phyloP scores from a whole-genome alignment of 2,888 invertebrate species.

The Microctonus brassicae region DNA sequence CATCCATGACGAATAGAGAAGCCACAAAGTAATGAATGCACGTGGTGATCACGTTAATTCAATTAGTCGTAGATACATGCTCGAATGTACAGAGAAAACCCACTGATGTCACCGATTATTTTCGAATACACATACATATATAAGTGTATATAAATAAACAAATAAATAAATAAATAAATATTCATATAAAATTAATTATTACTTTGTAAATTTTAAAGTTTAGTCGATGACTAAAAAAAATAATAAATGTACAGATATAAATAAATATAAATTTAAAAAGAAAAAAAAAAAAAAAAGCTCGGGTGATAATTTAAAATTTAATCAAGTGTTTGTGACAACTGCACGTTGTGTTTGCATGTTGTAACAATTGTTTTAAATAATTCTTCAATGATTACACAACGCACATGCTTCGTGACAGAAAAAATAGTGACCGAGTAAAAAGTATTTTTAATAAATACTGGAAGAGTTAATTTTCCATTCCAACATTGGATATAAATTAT shows the following conservation, averaged over 20 bases:
- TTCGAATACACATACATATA: background rate
- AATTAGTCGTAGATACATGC: constrained; percentile 28
- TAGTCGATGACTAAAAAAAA: background rate
- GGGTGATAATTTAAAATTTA: too few species aligned
- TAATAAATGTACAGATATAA: too few species aligned
- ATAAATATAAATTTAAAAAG: too few species aligned
- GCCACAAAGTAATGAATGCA: constrained; percentile 10
- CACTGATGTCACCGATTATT: constrained; percentile 4
- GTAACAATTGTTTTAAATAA: too few species aligned
- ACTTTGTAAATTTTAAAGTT: background rate
- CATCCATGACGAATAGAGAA: background rate
- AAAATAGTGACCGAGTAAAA: background rate
- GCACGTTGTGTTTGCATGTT: too few species aligned
- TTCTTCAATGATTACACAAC: too few species aligned
- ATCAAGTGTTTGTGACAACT: too few species aligned
- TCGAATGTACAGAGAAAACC: constrained; percentile 1
- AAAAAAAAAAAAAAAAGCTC: too few species aligned
- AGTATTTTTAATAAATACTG: background rate
- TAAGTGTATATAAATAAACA: too few species aligned
- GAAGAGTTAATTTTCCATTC: background rate
- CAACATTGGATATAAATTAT: background rate
- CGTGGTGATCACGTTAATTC: constrained; percentile 36
- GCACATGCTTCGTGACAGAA: background rate
- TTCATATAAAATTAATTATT: constrained; percentile 6
- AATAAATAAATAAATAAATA: too few species aligned